Base-by-base conservation (phyloP, 2,113 vertebrate species). In the Xyrauchen texanus region DNA sequence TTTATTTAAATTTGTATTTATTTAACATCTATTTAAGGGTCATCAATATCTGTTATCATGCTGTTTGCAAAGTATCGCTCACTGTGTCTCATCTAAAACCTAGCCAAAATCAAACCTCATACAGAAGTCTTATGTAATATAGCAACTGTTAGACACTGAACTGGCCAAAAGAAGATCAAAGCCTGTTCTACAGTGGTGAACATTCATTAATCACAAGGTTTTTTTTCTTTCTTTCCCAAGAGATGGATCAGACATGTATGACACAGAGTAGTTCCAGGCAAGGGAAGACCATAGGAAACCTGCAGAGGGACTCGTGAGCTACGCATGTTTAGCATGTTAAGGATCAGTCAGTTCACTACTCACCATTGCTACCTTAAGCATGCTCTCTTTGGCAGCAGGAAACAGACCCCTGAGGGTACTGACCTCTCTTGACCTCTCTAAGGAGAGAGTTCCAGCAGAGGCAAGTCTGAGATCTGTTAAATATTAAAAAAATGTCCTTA, bases 141-240 rank as follows among this genome's bases (percentile, higher is more conserved):
- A 21, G 11, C 8, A n/a, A 74, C 21, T 8, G 21, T 16, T n/a
- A 47, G 15, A 46, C 1, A 4, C 21, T 34, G 21, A 44, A 53
- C 21, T 12, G 68, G 51, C n/a, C 68, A 70, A 44, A n/a, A 60
- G 57, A 21, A 7, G 61, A 4, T 62, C n/a, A 6, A 13, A 13
- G n/a, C 15, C 5, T 58, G 13, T 15, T n/a, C 4, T 34, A 15
- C 15, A 6, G 44, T 3, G 15, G 6, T 51, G 57, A 62, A 47
- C 34, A 16, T 34, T 74, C 58, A 74, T 74, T 74, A 58, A 74
- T 74, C 71, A 63, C 46, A 11, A 4, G 49, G 16, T 51, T 62
- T 62, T 45, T 21, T 21, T 34, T 34, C 1, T 34, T 74, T 21
- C 46, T 8, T 74, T 74, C 71, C 71, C 58, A 61, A 12, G 9